Percentiles rank a stretch among this genome's conserved stretches.
These are phyloP conservation scores for Platyrinchus mystaceus DNA, from an alignment of 2,797 vertebrate species.

Conservation along the genomic window DNA sequence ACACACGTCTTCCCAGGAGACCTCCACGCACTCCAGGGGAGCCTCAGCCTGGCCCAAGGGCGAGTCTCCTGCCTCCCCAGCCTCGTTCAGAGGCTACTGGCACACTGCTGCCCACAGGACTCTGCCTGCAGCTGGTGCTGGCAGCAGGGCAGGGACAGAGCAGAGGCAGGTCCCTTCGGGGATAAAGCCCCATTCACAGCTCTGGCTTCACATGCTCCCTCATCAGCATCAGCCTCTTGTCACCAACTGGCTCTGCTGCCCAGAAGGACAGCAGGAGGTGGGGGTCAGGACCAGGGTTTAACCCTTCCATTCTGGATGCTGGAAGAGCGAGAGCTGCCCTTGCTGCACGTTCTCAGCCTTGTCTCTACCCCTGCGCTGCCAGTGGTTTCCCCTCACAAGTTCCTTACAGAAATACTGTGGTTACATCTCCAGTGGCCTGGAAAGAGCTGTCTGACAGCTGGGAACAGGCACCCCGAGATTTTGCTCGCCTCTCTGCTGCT, in stretches of 20 bases:
- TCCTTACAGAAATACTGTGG: neutral
- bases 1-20: accelerated
- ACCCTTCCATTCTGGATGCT: slow-evolving; percentile 39
- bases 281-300: slow-evolving; percentile 58
- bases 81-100: neutral
- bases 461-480: neutral
- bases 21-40: accelerated
- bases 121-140: slow-evolving; percentile 46
- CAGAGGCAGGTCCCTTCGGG: slow-evolving; percentile 29
- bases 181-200: slow-evolving; percentile 81
- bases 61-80: neutral
- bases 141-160: slow-evolving; percentile 39
- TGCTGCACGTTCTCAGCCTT: neutral
- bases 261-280: slow-evolving; percentile 37
- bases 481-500: neutral
- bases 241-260: slow-evolving; percentile 76
- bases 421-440: neutral
- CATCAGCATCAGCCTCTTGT: slow-evolving; percentile 78
- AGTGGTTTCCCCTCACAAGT: neutral
- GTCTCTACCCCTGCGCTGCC: neutral
- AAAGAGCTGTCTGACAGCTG: neutral
- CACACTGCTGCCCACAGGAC: neutral
- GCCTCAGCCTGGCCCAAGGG: neutral
- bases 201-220: slow-evolving; percentile 74
- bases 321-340: neutral